A percentile compares a stretch with the other conserved stretches of the same genome.
phyloP scores from a whole-genome alignment of 2,113 vertebrate genomes.

The Tetrao urogallus region DNA sequence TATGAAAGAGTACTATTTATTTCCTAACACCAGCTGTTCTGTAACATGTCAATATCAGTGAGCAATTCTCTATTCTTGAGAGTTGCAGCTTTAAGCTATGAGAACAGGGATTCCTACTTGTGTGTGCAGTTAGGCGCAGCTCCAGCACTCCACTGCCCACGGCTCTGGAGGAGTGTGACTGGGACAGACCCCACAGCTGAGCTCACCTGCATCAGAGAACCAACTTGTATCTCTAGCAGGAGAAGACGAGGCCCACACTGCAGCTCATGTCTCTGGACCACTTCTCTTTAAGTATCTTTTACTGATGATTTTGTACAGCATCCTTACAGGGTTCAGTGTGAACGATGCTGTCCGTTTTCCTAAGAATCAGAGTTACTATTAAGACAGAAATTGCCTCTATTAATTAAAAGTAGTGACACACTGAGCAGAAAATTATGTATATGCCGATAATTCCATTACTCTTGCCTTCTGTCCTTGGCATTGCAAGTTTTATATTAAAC shows the following conservation, averaged over 20 bases:
- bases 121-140: background rate
- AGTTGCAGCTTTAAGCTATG: background rate
- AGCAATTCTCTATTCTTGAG: background rate
- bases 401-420: background rate
- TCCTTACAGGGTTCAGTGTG: background rate
- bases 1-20: background rate
- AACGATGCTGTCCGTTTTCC: background rate
- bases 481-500: background rate
- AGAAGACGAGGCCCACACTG: background rate
- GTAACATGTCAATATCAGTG: background rate
- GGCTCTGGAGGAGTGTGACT: background rate
- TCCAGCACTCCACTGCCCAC: background rate
- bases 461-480: background rate
- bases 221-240: background rate
- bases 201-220: background rate
- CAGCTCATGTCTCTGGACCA: background rate
- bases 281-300: background rate
- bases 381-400: background rate
- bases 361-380: background rate
- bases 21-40: conserved; percentile 28
- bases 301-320: background rate
- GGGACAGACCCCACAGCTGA: background rate
- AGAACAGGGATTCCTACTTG: background rate
- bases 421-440: background rate
- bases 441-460: background rate